Percentiles rank a stretch among this genome's conserved stretches.
These are phyloP conservation scores for Idaea aversata DNA, from an alignment of 2,888 invertebrate genomes.

Conservation along the genomic window DNA sequence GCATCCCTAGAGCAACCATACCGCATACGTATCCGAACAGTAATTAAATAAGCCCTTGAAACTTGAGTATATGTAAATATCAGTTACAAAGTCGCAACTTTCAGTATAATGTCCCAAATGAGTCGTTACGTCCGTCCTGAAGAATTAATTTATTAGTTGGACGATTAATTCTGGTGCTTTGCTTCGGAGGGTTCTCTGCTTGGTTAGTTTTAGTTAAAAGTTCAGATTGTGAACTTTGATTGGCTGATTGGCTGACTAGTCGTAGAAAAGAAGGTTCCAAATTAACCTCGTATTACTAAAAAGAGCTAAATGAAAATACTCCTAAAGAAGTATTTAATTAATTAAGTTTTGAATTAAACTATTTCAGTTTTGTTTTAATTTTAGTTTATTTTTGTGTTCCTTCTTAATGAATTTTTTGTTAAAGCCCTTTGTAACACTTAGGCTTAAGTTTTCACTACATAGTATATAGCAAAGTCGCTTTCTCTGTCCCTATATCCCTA, in stretches of 20 bases:
- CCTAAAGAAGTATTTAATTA: no score
- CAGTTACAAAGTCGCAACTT: slow-evolving; percentile 13
- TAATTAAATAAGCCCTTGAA: slow-evolving; percentile 1
- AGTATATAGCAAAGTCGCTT: no score
- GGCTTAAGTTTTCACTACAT: no score
- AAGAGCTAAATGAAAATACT: no score
- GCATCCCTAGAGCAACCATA: not conserved
- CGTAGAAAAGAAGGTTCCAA: not conserved
- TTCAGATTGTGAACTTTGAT: not conserved
- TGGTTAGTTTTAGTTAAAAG: not conserved
- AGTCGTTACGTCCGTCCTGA: slow-evolving; percentile 13
- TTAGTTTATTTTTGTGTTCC: no score
- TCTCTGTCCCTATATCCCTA: no score
- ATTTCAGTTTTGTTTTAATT: no score
- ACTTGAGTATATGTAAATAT: slow-evolving; percentile 11
- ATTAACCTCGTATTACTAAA: no score
- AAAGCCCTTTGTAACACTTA: no score
- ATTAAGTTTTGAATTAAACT: no score
- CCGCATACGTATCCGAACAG: not conserved
- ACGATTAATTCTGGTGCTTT: slow-evolving; percentile 5
- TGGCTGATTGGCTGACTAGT: not conserved
- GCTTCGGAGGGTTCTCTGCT: not conserved
- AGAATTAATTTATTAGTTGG: slow-evolving; percentile 20
- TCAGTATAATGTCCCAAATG: slow-evolving; percentile 13
- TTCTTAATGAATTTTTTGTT: no score